Conservation (phyloP, 2,888 invertebrate genomes). For the Cataglyphis albicans region DNA sequence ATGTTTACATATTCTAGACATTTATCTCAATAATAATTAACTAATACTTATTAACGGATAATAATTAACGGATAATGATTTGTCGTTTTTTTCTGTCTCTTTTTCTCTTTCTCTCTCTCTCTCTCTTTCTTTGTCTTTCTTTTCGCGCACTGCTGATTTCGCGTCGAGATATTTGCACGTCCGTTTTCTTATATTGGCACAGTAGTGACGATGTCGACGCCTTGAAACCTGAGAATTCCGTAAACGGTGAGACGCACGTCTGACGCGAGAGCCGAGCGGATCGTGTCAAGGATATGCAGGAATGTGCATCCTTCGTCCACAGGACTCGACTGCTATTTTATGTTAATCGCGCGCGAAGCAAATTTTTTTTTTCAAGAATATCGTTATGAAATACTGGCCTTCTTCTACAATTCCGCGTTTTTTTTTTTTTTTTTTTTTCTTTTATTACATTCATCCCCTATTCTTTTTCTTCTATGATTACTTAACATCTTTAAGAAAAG, state of each 20-base stretch:
- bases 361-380: constrained; percentile 52
- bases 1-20: not conserved
- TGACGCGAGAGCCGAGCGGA: constrained; percentile 59
- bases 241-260: constrained; percentile 58
- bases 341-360: constrained; percentile 35
- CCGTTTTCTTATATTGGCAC: constrained; percentile 59
- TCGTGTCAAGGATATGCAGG: constrained; percentile 71
- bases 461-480: not conserved
- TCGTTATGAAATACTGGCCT: constrained; percentile 26
- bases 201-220: constrained; percentile 48
- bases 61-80: not conserved
- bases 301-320: constrained; percentile 65
- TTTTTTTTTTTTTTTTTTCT: not conserved
- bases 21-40: constrained; percentile 22
- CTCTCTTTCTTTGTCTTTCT: not conserved
- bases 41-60: not conserved
- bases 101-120: not conserved
- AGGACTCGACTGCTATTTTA: constrained; percentile 62
- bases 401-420: not conserved
- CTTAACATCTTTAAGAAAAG: not conserved
- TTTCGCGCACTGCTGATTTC: constrained; percentile 39
- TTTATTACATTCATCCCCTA: not conserved
- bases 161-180: constrained; percentile 50
- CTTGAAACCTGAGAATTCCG: constrained; percentile 63
- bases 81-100: not conserved